Conservation (phyloP, 2,113 vertebrate genomes). For the Mionectes macconnelli region DNA sequence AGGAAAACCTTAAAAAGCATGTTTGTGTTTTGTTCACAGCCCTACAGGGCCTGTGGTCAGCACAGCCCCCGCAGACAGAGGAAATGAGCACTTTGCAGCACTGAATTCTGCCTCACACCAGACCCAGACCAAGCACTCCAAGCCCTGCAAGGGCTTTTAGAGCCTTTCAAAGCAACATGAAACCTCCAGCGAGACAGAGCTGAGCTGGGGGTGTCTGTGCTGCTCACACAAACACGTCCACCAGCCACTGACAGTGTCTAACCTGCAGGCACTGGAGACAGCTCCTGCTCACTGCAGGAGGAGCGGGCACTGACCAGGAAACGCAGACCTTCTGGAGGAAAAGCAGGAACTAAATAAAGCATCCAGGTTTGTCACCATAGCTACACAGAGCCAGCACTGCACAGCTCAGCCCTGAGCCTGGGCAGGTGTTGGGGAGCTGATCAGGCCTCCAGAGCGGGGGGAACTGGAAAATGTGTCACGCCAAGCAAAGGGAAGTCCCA, state of each 20-base stretch:
- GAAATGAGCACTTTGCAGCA: conserved; percentile 24
- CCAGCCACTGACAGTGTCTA: neutral
- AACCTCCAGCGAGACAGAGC: neutral
- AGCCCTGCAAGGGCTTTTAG: neutral
- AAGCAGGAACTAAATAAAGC: neutral
- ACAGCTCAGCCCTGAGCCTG: neutral
- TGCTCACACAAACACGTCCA: neutral
- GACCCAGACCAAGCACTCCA: neutral
- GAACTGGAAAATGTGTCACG: neutral
- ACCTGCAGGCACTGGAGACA: neutral
- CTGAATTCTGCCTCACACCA: neutral
- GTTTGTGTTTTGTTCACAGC: neutral
- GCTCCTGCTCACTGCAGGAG: neutral
- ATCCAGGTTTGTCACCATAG: neutral
- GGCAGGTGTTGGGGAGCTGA: neutral
- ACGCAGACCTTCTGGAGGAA: conserved; percentile 3
- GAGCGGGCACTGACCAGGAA: neutral
- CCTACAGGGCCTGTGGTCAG: neutral
- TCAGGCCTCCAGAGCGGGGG: neutral
- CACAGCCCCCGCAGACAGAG: neutral
- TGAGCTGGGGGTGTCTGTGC: neutral
- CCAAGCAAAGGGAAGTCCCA: too few species aligned
- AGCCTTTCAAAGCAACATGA: neutral
- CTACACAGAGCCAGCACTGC: neutral
- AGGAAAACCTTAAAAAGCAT: neutral